A percentile compares a stretch with the other conserved stretches of the same genome.
These are phyloP conservation scores for Acanthopleura granulata DNA, from an alignment of 2,888 invertebrate genomes.

Conservation along the genomic window DNA sequence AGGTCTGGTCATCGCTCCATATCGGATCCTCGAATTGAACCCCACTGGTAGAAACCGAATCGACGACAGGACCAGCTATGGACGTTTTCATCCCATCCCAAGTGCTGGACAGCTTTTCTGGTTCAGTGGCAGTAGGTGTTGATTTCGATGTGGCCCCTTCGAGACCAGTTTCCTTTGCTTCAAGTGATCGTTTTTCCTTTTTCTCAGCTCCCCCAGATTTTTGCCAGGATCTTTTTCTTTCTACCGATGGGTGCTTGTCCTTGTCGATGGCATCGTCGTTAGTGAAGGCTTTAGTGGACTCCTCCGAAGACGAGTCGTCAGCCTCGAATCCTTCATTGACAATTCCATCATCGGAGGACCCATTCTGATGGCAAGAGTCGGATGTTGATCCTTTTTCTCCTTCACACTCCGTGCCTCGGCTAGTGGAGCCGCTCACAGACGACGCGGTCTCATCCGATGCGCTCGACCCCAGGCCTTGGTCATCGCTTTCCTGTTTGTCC, in stretches of 20 bases:
- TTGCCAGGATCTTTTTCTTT: background rate
- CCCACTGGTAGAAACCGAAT: background rate
- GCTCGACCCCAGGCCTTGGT: slow-evolving; percentile 30
- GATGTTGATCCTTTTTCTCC: slow-evolving; percentile 1
- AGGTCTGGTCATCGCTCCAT: slow-evolving; percentile 43
- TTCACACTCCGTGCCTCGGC: slow-evolving; percentile 22
- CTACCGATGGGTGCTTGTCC: background rate
- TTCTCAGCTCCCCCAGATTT: slow-evolving; percentile 3
- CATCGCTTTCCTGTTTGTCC: slow-evolving; percentile 24
- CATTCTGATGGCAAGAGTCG: background rate
- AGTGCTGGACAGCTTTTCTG: background rate
- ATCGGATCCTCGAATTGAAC: slow-evolving; percentile 11
- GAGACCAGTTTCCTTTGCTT: background rate
- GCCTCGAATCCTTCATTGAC: slow-evolving; percentile 14
- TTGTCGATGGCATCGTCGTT: background rate
- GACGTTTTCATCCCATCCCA: background rate
- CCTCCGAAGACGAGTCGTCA: slow-evolving; percentile 17
- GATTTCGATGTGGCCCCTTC: background rate
- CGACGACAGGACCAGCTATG: background rate
- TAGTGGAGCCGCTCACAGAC: slow-evolving; percentile 28
- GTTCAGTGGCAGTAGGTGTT: background rate
- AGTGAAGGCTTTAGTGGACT: background rate
- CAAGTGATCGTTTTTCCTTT: slow-evolving; percentile 4
- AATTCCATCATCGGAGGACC: background rate
- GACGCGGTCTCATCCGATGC: slow-evolving; percentile 27